phyloP scores from a whole-genome alignment of 35 echinoderm and acorn worm species.

The Anneissia japonica region DNA sequence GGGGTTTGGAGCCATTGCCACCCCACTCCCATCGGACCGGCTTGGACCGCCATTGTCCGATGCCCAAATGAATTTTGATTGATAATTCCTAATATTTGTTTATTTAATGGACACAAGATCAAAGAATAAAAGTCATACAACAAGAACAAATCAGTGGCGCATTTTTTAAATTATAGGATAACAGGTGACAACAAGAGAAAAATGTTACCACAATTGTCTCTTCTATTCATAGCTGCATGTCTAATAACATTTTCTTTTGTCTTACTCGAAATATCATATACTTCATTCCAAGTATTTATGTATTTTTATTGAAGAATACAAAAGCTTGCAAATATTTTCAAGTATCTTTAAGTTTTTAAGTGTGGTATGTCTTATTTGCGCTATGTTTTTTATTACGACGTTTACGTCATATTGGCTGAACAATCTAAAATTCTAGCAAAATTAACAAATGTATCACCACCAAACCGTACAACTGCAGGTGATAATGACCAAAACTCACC shows the following conservation, averaged over 20 bases:
- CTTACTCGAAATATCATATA: background rate
- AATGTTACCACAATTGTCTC: background rate
- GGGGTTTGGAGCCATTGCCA: too few species aligned
- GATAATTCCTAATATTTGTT: too few species aligned
- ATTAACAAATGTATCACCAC: background rate
- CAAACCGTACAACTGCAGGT: background rate
- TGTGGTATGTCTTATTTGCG: background rate
- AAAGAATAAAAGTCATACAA: too few species aligned
- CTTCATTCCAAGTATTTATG: background rate
- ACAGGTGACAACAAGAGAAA: background rate
- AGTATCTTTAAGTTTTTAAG: background rate
- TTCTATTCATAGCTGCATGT: background rate
- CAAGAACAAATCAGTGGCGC: too few species aligned
- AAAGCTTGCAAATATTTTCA: background rate
- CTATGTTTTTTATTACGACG: background rate
- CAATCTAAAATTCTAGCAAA: background rate
- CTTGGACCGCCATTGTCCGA: too few species aligned
- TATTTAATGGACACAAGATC: too few species aligned
- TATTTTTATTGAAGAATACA: background rate
- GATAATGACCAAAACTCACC: background rate
- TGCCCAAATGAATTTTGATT: too few species aligned
- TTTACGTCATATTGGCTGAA: background rate
- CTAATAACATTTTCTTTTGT: background rate
- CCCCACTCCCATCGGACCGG: too few species aligned
- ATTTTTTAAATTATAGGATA: background rate